Conservation (phyloP, 2,888 invertebrate genomes). For the Lucinisca nassula region DNA sequence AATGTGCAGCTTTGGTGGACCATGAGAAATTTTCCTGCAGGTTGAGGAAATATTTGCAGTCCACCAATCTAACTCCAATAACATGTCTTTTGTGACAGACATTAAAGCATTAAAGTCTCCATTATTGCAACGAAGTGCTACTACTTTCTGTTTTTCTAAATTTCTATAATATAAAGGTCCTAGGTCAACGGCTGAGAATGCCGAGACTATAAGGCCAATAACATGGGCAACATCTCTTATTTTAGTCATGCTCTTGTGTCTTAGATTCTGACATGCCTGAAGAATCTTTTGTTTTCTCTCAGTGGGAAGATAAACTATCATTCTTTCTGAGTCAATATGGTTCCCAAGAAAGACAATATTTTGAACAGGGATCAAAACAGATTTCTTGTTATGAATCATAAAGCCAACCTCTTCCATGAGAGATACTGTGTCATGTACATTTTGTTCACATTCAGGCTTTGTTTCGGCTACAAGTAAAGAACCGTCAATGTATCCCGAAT, state of each 20-base stretch:
- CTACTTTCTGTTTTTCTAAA: background rate
- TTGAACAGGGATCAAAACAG: no score
- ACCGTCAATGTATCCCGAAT: constrained; percentile 61
- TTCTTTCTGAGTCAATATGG: no score
- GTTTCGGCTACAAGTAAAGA: constrained; percentile 31
- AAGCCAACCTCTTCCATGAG: no score
- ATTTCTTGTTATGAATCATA: no score
- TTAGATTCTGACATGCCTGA: no score
- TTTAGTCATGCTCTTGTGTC: background rate
- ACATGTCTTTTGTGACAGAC: background rate
- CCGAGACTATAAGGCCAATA: constrained; percentile 3
- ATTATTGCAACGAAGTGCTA: background rate
- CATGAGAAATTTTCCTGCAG: background rate
- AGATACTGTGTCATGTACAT: no score
- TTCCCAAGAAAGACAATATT: no score
- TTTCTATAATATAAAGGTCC: constrained; percentile 14
- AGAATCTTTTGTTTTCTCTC: background rate
- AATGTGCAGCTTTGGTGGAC: background rate
- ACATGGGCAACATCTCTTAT: constrained; percentile 17
- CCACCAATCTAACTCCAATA: constrained; percentile 20
- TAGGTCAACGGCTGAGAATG: constrained; percentile 27
- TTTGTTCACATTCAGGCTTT: background rate
- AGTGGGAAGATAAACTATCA: no score
- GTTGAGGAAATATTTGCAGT: background rate
- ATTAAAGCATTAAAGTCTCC: background rate